Evolutionary conservation across 1,140 invertebrate genomes (phyloP), one percentile per base, ranked within the genome.

Genomic region (Melipona quadrifasciata): DNA sequence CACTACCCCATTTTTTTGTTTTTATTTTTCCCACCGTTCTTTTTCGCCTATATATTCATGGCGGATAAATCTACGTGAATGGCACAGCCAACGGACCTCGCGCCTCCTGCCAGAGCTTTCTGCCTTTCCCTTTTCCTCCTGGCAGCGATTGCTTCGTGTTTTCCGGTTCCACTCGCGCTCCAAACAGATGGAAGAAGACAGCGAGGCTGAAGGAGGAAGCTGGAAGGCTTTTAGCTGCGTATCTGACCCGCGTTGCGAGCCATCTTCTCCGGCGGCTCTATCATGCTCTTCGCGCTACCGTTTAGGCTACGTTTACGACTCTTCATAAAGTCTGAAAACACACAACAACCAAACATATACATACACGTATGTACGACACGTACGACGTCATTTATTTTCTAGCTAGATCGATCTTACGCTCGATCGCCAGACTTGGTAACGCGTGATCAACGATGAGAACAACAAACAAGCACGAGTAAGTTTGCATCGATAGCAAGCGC

Each of bases 261-360:
- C 53, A 95, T 92, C 89, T 95, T 95, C 91, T 94, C 94, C 84
- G 94, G 91, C 74, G 93, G 94, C 86, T 95, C 94, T 85, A 95
- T 90, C 79, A 92, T 92, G 85, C 91, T 93, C 91, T 95, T 95
- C 85, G 92, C 83, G 53, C 91, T 89, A 67, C 92, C 92, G 85
- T 93, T 94, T 70, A 94, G 75, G 84, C 92, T 88, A 84, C 94
- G 94, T 77, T 95, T 95, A 90, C 94, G 94, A 87, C 93, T 95
- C 91, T 95, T 94, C 94, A 95, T 94, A 86, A 89, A 95, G 86
- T 94, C 94, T 95, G 93, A 14, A 89, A 94, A 90, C 87, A 93
- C 39, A 91, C 58, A 93, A 75, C 64, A 86, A 77, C 73, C 79
- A 87, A 86, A 74, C 58, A 70, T 58, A 21, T 90, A 73, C 31